A percentile compares a stretch with the other conserved stretches of the same genome.
Conservation (phyloP, 1,140 invertebrate species). For the Sarcophaga bullata region DNA sequence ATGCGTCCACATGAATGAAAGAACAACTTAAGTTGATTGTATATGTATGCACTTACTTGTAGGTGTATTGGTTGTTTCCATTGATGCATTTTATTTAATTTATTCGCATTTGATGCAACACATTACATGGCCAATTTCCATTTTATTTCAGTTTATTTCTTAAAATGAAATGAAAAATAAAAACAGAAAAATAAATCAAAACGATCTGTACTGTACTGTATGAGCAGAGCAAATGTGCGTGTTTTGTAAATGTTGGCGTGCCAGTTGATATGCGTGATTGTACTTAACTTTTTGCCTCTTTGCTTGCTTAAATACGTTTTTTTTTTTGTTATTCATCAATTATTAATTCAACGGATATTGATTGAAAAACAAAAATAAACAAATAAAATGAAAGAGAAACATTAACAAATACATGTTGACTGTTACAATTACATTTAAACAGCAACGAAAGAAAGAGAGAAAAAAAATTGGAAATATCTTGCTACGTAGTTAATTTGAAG, state of each 20-base stretch:
- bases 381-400: background rate
- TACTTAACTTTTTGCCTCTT: background rate
- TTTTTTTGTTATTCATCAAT: constrained; percentile 22
- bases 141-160: background rate
- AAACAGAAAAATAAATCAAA: too few species aligned
- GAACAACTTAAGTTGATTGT: too few species aligned
- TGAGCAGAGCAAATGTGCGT: too few species aligned
- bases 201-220: too few species aligned
- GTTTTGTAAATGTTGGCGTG: background rate
- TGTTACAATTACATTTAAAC: background rate
- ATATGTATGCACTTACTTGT: too few species aligned
- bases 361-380: constrained; percentile 4
- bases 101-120: background rate
- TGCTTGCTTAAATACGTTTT: background rate
- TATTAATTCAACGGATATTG: constrained; percentile 34
- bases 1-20: background rate
- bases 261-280: background rate
- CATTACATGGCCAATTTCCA: background rate
- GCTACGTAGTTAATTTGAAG: too few species aligned
- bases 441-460: too few species aligned
- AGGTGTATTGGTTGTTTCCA: too few species aligned
- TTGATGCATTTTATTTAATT: background rate
- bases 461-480: too few species aligned
- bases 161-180: too few species aligned
- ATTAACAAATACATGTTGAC: background rate